phyloP scores from a whole-genome alignment of 2,888 invertebrate species.

The Pheosia gnoma region DNA sequence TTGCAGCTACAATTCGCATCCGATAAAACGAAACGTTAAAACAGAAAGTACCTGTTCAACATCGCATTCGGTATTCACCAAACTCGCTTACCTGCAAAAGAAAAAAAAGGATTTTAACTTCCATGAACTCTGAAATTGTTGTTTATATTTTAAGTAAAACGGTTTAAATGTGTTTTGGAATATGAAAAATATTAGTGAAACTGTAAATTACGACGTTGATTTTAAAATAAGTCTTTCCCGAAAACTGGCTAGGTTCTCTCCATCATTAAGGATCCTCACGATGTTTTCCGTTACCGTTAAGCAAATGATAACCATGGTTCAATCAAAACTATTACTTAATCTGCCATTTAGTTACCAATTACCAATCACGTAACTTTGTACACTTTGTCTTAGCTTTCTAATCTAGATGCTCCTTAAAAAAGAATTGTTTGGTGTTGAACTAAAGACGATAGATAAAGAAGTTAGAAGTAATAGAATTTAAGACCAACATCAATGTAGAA shows the following conservation, averaged over 20 bases:
- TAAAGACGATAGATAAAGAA: no score
- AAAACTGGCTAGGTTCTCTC: not conserved
- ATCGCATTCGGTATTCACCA: slow-evolving; percentile 8
- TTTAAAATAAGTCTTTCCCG: not conserved
- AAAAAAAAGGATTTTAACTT: slow-evolving; percentile 8
- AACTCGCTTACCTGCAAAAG: slow-evolving; percentile 21
- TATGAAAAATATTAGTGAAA: not conserved
- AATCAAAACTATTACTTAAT: no score
- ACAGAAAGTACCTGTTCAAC: not conserved
- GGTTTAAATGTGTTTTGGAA: not conserved
- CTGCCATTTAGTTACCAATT: no score
- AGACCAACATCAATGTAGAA: no score
- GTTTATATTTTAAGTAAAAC: not conserved
- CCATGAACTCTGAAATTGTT: slow-evolving; percentile 7
- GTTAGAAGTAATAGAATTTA: no score
- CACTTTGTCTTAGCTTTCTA: no score
- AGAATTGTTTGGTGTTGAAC: no score
- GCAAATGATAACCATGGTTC: no score
- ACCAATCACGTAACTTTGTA: no score
- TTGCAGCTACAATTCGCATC: not conserved
- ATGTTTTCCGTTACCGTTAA: no score
- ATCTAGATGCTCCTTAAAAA: no score
- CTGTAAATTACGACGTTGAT: not conserved
- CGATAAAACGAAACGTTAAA: not conserved
- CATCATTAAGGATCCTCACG: no score